Percentiles rank a stretch among this genome's conserved stretches.
These are phyloP conservation scores for Tichodroma muraria DNA, from an alignment of 2,113 vertebrate species.

Conservation along the genomic window DNA sequence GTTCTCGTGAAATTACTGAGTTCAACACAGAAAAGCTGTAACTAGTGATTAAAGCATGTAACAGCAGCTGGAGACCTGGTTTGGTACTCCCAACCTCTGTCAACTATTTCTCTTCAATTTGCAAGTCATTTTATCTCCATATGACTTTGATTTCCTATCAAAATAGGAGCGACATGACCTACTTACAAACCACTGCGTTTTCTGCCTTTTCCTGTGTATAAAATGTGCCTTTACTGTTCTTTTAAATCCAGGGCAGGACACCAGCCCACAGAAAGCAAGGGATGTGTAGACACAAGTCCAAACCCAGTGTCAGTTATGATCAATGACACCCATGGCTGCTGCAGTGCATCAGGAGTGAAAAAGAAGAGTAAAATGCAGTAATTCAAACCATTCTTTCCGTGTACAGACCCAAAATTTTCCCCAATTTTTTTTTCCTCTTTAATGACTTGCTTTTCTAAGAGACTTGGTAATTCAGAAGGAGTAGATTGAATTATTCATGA, in stretches of 20 bases:
- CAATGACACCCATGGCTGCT: neutral
- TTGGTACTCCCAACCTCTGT: neutral
- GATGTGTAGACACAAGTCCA: neutral
- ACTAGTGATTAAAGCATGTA: neutral
- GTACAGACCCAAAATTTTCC: neutral
- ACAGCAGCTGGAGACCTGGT: neutral
- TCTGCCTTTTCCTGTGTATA: neutral
- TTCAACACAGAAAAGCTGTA: neutral
- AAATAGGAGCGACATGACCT: neutral
- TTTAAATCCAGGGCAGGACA: neutral
- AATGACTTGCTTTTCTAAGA: neutral
- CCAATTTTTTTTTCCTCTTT: neutral
- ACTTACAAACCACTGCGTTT: neutral
- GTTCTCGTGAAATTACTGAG: neutral
- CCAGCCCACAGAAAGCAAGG: neutral
- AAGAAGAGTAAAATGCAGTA: neutral
- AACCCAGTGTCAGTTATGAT: neutral
- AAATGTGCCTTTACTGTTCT: neutral
- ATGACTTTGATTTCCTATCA: neutral
- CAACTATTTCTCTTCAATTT: neutral
- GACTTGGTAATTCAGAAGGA: neutral
- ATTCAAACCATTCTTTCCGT: neutral
- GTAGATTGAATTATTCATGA: neutral
- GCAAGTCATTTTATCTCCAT: neutral
- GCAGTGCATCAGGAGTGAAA: neutral